Base-by-base conservation (phyloP, 1,140 invertebrate genomes). In the Drosophila tsacasi region DNA sequence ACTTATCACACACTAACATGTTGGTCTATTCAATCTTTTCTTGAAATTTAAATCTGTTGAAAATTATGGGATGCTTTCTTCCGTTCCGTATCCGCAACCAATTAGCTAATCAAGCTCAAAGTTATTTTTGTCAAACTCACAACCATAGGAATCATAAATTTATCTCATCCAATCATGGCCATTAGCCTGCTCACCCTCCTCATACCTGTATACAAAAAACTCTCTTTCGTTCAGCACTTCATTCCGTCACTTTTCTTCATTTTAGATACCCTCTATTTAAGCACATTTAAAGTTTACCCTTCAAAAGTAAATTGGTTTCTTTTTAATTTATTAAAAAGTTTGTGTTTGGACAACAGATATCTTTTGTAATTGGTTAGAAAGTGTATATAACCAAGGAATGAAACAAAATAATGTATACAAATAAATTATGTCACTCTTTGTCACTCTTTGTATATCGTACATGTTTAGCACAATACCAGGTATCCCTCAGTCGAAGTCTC, bases 161-260 rank as follows among this genome's bases (percentile, higher is more conserved):
- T 42, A 32, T 78, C 58, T 63, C 58, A 81, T 60, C 73, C 71
- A 76, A 79, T 79, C 60, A 65, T 37, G 30, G 58, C 63, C 66
- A 74, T 87, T 80, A 64, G 59, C 54, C 62, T 58, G 39, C 49
- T 79, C 54, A 55, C n/a, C 60, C 75, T 72, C 79, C 72, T 68
- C 58, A 64, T 68, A 57, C 79, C 37, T 49, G n/a, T 32, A 19
- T 37, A 44, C 12, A 27, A 25, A n/a, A 32, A 19, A 32, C 21
- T 25, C 27, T 27, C 23, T 27, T n/a, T 23, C 27, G 17, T 44
- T 62, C 17, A 13, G 13, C 58, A 47, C 59, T 62, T 64, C 42
- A 47, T 49, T 65, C 60, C 35, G 30, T 30, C 65, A 64, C 61
- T 68, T 68, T 52, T 49, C 32, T 35, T 46, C 32, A 32, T 68